Evolutionary conservation across 2,797 vertebrate genomes (phyloP).

Genomic region (Acanthopagrus latus): DNA sequence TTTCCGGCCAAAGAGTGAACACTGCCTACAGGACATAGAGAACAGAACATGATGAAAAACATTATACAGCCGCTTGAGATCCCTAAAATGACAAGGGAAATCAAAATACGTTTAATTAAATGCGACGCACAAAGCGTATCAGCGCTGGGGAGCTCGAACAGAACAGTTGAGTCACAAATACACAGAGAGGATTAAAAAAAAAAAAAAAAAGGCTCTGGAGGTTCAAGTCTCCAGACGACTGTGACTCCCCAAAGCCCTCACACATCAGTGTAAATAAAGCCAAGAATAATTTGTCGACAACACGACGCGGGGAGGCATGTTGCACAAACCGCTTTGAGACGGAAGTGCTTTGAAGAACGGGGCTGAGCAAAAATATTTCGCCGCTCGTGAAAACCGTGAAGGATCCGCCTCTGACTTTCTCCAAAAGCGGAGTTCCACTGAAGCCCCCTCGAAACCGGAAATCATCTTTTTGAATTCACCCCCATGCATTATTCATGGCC

Average conservation of each 20-base stretch:
- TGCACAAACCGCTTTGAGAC: neutral
- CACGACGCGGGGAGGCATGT: constrained; percentile 1
- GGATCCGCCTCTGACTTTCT: constrained; percentile 18
- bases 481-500: constrained; percentile 73
- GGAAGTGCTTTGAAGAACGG: constrained; percentile 2
- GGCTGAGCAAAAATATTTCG: neutral
- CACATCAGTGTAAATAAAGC: constrained; percentile 39
- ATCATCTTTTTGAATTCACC: constrained; percentile 62
- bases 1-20: constrained; percentile 32
- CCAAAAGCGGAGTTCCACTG: constrained; percentile 38
- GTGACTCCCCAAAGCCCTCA: constrained; percentile 18
- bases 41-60: neutral
- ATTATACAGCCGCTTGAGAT: neutral
- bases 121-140: constrained; percentile 16
- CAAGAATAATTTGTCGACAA: constrained; percentile 14
- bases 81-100: constrained; percentile 11
- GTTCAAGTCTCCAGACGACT: constrained; percentile 31
- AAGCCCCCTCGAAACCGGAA: constrained; percentile 54
- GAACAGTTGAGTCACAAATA: constrained; percentile 28
- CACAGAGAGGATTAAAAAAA: constrained; percentile 33
- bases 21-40: neutral
- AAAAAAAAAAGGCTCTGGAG: constrained; percentile 24
- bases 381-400: constrained; percentile 7
- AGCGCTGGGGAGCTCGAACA: neutral
- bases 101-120: constrained; percentile 7